Base-by-base conservation (phyloP, 2,888 invertebrate species). In the Alviniconcha strummeri region DNA sequence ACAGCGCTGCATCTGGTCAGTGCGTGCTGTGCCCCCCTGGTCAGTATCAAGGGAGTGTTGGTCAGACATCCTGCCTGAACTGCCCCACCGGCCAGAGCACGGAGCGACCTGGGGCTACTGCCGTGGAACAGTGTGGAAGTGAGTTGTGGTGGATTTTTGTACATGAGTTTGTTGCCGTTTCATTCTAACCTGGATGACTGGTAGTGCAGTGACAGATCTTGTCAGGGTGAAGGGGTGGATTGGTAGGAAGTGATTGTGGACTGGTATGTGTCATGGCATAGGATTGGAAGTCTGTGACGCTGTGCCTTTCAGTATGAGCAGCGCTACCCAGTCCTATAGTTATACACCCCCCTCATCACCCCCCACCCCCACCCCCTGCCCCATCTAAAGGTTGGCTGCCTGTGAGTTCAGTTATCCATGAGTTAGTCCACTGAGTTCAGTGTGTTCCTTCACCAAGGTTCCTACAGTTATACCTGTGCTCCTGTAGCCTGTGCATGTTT, bases 91-190 rank as follows among this genome's bases (percentile, higher is more conserved):
- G 87, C 7, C 79, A 83, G 36, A 85, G 83, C 19, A 87, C 87
- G 15, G 54, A 81, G 52, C 36, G 13, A 19, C 36, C 57, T 55
- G 90, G 91, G 15, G 82, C 90, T 54, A 85, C 80, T n/a, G 83
- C 84, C 60, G 19, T 54, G 1, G 67, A 60, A 52, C 72, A 86
- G 15, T 90, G 90, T 81, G 88, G 86, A 79, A 84, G 90, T 90
- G 87, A 86, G 81, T 60, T 13, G 6, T 75, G 55, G 74, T 74
- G 74, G 9, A 54, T 52, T 8, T 52, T 13, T 74, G 74, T 74
- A 2, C 15, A 11, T 3, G 11, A 54, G 74, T 52, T 52, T 74
- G 74, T 74, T 36, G 36, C 36, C 36, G 36, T 36, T 36, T 36
- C 36, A 3, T 36, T 36, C 36, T 36, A 36, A 36, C 36, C 36